Base-by-base conservation (phyloP, 2,113 vertebrate genomes). In the Seriola aureovittata region DNA sequence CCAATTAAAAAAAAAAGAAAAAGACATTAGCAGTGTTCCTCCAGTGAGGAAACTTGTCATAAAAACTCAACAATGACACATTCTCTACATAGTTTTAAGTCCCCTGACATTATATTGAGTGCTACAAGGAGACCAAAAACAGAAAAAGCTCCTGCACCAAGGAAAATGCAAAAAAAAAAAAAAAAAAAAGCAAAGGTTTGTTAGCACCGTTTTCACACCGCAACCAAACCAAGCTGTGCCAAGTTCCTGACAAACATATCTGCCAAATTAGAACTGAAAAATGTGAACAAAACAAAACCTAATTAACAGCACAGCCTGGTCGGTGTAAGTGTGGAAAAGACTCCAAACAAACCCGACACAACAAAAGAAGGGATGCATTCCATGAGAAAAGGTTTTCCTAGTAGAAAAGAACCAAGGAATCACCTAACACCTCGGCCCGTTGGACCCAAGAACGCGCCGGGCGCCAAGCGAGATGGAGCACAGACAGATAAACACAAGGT, bases 11-110 rank as follows among this genome's bases (percentile, higher is more conserved):
- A 17, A 68, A 63, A 55, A 69, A 65, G 74, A 78, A 84, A 70
- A 80, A 87, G 95, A 96, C 93, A 95, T 96, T 95, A 97, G 95
- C 95, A 96, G 96, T 97, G 96, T 95, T 96, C 96, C 96, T 97
- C 96, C 94, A 82, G 95, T 94, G 95, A 97, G 97, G 96, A 96
- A 94, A 96, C 97, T 96, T 96, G 94, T 97, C 94, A 96, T 95
- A 83, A 87, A 86, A 92, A 88, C 59, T 74, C 68, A 89, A 89
- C 75, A 93, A 90, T 86, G 84, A 93, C 87, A 94, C 93, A 93
- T 94, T 94, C 92, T 92, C 83, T 88, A 92, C 84, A 91, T 85
- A 85, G 86, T 90, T 93, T 90, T 76, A 85, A 92, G 88, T 92
- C 92, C 86, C 93, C 93, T 91, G 92, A 93, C 88, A 77, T 88